phyloP scores from a whole-genome alignment of 2,113 vertebrate genomes.

The Hypanus sabinus region DNA sequence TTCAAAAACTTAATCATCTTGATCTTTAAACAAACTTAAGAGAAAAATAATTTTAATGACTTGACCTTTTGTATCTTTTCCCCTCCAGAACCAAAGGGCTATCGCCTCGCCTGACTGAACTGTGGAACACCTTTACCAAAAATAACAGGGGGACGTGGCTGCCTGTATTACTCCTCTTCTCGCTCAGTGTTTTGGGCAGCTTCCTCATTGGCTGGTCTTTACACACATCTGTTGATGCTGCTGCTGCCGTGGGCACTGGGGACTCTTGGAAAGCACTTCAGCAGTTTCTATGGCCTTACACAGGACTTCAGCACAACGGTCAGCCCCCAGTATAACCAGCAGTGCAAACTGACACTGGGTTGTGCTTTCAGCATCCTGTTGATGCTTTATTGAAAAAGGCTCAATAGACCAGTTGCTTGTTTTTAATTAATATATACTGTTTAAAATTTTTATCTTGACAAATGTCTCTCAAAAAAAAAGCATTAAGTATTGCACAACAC shows the following conservation, averaged over 20 bases:
- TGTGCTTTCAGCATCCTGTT: not conserved
- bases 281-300: conserved; percentile 83
- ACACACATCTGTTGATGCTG: conserved; percentile 73
- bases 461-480: not conserved
- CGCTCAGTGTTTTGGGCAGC: conserved; percentile 71
- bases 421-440: not conserved
- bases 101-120: conserved; percentile 42
- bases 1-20: too few relatives aligned
- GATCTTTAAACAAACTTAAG: too few relatives aligned
- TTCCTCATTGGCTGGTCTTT: conserved; percentile 73
- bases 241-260: conserved; percentile 71
- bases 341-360: too few relatives aligned
- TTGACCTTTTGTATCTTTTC: conserved; percentile 36
- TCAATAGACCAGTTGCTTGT: not conserved
- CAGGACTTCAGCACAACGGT: conserved; percentile 68
- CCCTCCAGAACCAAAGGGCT: conserved; percentile 44
- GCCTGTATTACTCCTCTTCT: conserved; percentile 59
- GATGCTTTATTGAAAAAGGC: not conserved
- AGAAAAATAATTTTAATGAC: not conserved
- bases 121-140: conserved; percentile 51
- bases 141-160: conserved; percentile 63
- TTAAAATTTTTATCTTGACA: conserved; percentile 9
- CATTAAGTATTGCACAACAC: conserved; percentile 20
- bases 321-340: conserved; percentile 73
- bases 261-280: conserved; percentile 80